Percentiles rank a stretch among this genome's conserved stretches.
phyloP scores from a whole-genome alignment of 2,113 vertebrate genomes.

The Antechinus stuartii region DNA sequence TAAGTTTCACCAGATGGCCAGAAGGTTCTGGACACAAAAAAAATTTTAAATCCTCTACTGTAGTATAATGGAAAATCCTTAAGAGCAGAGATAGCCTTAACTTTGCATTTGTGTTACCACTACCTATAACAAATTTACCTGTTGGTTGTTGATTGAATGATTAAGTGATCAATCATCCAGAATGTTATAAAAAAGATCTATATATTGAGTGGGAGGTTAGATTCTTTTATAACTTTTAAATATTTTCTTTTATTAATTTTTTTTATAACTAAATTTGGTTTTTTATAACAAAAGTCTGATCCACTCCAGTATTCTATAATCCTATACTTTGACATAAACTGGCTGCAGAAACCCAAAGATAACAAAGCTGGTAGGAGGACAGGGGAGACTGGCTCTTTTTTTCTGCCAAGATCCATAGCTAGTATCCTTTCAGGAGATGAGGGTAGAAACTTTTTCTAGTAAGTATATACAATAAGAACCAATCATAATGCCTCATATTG shows the following conservation, averaged over 20 bases:
- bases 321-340: neutral
- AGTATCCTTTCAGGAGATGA: neutral
- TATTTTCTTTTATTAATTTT: too few relatives aligned
- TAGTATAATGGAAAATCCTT: neutral
- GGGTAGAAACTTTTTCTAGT: neutral
- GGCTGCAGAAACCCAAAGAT: neutral
- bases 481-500: conserved; percentile 16
- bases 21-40: neutral
- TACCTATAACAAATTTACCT: neutral
- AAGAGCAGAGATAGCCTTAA: neutral
- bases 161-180: neutral
- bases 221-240: neutral
- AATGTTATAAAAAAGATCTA: neutral
- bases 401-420: neutral
- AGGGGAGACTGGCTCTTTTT: neutral
- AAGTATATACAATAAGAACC: conserved; percentile 5
- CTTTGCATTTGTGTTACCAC: neutral
- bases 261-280: too few relatives aligned
- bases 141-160: neutral
- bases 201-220: neutral
- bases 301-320: neutral
- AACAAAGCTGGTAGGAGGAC: neutral
- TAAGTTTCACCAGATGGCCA: neutral
- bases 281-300: neutral
- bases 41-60: neutral